phyloP scores from a whole-genome alignment of 2,888 invertebrate genomes.

The Mimas tiliae region DNA sequence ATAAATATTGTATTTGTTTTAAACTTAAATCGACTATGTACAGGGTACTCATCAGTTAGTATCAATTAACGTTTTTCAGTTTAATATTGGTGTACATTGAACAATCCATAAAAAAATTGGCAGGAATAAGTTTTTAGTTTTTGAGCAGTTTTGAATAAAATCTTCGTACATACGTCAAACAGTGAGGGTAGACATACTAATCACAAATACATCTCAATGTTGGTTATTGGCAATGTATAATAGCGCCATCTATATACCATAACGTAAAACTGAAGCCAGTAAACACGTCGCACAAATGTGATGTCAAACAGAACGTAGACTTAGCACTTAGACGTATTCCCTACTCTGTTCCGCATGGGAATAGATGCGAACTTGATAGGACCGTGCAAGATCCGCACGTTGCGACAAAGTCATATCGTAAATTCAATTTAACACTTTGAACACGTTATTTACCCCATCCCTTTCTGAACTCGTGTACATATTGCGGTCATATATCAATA shows the following conservation, averaged over 20 bases:
- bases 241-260: neutral
- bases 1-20: too few species aligned
- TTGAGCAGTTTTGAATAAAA: too few species aligned
- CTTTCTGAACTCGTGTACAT: neutral
- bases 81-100: too few species aligned
- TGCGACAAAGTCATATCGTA: conserved; percentile 46
- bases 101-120: too few species aligned
- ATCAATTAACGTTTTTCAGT: too few species aligned
- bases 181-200: too few species aligned
- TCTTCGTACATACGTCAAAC: too few species aligned
- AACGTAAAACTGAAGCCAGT: neutral
- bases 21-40: too few species aligned
- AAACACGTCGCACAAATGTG: conserved; percentile 41
- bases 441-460: conserved; percentile 39
- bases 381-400: conserved; percentile 35
- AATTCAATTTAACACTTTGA: conserved; percentile 59
- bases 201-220: neutral
- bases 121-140: too few species aligned
- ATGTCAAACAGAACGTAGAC: conserved; percentile 46
- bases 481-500: conserved; percentile 13
- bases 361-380: conserved; percentile 33
- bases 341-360: conserved; percentile 40
- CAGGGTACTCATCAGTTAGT: too few species aligned
- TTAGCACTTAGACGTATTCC: conserved; percentile 61
- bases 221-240: too few species aligned